Base-by-base conservation (phyloP, 1,140 invertebrate genomes). In the Drosophila melanica region DNA sequence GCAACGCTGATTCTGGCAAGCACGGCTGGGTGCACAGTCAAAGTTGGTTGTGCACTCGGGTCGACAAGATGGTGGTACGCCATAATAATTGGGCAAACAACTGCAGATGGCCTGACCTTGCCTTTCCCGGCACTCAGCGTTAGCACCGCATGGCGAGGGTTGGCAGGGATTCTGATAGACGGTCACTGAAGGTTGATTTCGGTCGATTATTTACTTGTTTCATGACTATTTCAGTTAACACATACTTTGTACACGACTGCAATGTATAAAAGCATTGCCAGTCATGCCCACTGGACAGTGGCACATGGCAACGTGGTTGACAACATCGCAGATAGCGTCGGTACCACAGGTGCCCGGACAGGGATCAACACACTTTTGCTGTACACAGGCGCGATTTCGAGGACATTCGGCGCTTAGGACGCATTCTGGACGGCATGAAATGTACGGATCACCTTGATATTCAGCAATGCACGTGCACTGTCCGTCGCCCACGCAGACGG, bases 361-460 rank as follows among this genome's bases (percentile, higher is more conserved):
- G 23, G 96, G 96, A 93, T 97, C 94, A 3, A 94, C 92, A 89
- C 96, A 97, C 89, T 95, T 95, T 69, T 95, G 94, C 50, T 94
- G 94, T 53, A 94, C 94, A 85, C 96, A 97, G 4, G 96, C 94
- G 86, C 94, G 95, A 45, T 94, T 93, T 48, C 94, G 93, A 1
- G 95, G 92, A 91, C 97, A 98, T 75, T 98, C 97, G 1, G 96
- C 94, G 91, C 96, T 97, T 76, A 96, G 94, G 0, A 96, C 94
- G 91, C 97, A 98, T 92, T 97, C 96, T 16, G 96, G 96, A 76
- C 95, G 92, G 90, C 97, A 97, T 7, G 93, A 94, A 67, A 92
- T 81, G 65, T 95, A 95, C 4, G 95, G 94, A 91, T 94, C 94
- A 11, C 95, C 95, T 57, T 93, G 92, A 82, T 95, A 96, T 47